A percentile compares a stretch with the other conserved stretches of the same genome.
phyloP scores from a whole-genome alignment of 2,888 invertebrate species.

The Strigamia maritima region DNA sequence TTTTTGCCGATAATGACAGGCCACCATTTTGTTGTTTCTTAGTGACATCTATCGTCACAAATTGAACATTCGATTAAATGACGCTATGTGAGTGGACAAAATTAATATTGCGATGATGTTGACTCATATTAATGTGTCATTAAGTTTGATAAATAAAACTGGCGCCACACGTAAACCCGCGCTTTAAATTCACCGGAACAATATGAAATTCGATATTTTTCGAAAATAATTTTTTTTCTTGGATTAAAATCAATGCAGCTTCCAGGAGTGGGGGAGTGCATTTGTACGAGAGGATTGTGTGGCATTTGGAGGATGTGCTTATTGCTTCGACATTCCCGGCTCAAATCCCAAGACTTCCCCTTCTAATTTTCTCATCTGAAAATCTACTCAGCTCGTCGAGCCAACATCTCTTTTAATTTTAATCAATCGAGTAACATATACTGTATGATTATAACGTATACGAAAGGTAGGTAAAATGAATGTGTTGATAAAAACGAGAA shows the following conservation, averaged over 20 bases:
- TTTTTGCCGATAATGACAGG: not conserved
- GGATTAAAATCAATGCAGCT: slow-evolving; percentile 15
- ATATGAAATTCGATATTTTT: not conserved
- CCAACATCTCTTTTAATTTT: slow-evolving; percentile 1
- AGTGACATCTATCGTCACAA: not conserved
- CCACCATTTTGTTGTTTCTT: not conserved
- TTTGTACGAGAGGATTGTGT: not conserved
- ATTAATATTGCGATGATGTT: not conserved
- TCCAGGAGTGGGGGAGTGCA: slow-evolving; percentile 10
- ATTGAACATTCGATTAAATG: not conserved
- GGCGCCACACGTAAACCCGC: not conserved
- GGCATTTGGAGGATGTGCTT: slow-evolving; percentile 1
- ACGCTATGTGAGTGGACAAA: not conserved
- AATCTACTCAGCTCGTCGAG: not conserved
- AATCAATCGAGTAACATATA: not conserved
- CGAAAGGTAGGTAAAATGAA: not conserved
- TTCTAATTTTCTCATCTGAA: not conserved
- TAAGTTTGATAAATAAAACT: not conserved
- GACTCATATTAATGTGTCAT: not conserved
- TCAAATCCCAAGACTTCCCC: slow-evolving; percentile 10
- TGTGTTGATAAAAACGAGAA: not conserved
- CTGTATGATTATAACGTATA: not conserved
- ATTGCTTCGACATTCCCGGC: slow-evolving; percentile 15
- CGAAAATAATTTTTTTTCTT: not conserved
- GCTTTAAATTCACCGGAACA: not conserved